Evolutionary conservation across 2,113 vertebrate genomes (phyloP).

Genomic region (Odontophorus gujanensis): DNA sequence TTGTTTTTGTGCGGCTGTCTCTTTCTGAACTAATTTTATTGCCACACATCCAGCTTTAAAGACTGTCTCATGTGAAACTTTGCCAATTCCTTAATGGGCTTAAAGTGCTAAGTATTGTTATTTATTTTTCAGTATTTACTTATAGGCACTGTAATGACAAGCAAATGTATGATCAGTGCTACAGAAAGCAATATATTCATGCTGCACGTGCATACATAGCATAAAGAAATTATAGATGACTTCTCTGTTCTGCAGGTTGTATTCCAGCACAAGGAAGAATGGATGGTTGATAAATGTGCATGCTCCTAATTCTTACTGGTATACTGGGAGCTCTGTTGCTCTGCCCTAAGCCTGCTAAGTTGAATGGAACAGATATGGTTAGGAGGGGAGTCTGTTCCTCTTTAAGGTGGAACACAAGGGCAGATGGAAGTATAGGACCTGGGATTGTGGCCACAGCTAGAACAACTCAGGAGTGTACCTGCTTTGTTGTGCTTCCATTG

Average conservation of each 20-base stretch:
- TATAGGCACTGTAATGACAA: constrained; percentile 34
- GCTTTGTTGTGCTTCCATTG: neutral
- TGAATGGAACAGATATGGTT: neutral
- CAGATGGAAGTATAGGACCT: neutral
- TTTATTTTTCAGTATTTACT: constrained; percentile 71
- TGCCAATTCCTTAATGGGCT: constrained; percentile 69
- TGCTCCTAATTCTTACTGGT: neutral
- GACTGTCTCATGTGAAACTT: constrained; percentile 64
- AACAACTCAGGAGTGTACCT: neutral
- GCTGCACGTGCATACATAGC: neutral
- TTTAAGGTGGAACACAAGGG: neutral
- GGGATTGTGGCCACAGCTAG: neutral
- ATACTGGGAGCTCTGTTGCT: neutral
- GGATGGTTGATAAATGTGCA: neutral
- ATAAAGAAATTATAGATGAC: neutral
- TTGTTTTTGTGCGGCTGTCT: constrained; percentile 58
- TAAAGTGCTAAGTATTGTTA: constrained; percentile 69
- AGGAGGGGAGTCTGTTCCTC: neutral
- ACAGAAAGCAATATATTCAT: constrained; percentile 39
- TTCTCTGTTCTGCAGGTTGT: neutral
- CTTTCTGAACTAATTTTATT: constrained; percentile 74
- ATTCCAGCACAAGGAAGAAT: neutral
- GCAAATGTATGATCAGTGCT: constrained; percentile 42
- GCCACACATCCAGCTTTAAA: constrained; percentile 67
- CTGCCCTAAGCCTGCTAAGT: neutral